phyloP scores from a whole-genome alignment of 2,113 vertebrate genomes.

The Menidia beryllina region DNA sequence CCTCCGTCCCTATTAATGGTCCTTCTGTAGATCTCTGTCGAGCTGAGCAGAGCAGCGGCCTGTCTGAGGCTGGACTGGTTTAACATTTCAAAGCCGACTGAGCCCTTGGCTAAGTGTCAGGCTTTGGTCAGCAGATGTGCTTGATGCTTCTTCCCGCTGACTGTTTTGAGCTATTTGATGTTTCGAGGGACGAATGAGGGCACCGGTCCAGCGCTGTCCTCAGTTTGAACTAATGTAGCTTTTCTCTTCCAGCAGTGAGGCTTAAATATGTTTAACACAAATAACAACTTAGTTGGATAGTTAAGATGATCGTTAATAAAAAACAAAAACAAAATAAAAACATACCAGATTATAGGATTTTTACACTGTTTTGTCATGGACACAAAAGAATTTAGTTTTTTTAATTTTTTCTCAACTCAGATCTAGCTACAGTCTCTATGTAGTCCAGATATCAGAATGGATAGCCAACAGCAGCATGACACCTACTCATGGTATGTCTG shows the following conservation, averaged over 20 bases:
- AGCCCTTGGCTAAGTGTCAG: conserved; percentile 36
- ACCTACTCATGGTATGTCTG: conserved; percentile 29
- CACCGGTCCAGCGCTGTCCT: not conserved
- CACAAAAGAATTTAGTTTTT: not conserved
- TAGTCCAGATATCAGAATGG: not conserved
- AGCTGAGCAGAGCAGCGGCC: conserved; percentile 6
- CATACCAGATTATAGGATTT: not conserved
- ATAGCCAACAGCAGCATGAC: conserved; percentile 34
- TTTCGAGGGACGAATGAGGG: not conserved
- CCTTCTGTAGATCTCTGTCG: conserved; percentile 13
- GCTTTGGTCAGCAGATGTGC: conserved; percentile 49
- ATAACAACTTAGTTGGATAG: not conserved
- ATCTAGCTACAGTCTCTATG: not conserved
- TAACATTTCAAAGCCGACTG: conserved; percentile 51
- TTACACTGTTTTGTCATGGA: not conserved
- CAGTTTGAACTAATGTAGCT: conserved; percentile 8
- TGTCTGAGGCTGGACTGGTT: conserved; percentile 36
- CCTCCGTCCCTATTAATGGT: conserved; percentile 22
- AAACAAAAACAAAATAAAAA: too few relatives aligned
- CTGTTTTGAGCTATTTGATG: conserved; percentile 32
- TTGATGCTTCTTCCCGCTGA: conserved; percentile 13
- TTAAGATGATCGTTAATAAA: too few relatives aligned
- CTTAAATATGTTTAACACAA: conserved; percentile 27
- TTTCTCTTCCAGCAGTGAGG: conserved; percentile 1
- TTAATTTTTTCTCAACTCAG: not conserved